Conservation (phyloP, 2,888 invertebrate species). For the Ceratothoa steindachneri region DNA sequence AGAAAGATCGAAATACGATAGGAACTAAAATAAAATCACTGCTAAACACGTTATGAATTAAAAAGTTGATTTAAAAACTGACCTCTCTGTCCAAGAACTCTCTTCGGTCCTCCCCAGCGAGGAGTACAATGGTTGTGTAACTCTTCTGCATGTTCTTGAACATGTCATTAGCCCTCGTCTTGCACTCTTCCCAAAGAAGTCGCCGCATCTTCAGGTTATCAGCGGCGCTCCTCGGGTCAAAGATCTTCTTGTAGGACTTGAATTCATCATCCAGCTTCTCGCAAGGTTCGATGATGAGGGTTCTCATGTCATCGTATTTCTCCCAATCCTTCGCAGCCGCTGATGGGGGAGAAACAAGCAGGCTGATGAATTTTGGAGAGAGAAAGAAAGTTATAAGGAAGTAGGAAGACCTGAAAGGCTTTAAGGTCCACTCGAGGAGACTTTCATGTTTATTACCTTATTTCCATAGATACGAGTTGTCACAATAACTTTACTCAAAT, state of each 20-base stretch:
- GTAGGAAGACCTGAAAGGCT: no score
- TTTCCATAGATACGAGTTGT: no score
- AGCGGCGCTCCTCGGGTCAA: constrained; percentile 29
- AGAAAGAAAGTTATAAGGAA: no score
- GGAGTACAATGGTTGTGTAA: constrained; percentile 34
- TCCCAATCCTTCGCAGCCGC: constrained; percentile 43
- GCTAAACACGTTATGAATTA: no score
- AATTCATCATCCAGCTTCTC: constrained; percentile 35
- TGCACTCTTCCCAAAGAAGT: constrained; percentile 30
- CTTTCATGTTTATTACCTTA: no score
- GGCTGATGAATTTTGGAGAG: no score
- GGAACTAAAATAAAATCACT: no score
- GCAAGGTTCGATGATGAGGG: constrained; percentile 31
- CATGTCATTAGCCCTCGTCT: constrained; percentile 31
- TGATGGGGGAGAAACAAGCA: neutral
- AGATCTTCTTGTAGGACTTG: constrained; percentile 37
- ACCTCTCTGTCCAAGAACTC: constrained; percentile 47
- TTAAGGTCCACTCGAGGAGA: no score
- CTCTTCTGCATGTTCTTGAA: constrained; percentile 30
- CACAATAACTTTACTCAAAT: no score
- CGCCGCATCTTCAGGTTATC: constrained; percentile 26
- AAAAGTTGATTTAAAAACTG: no score
- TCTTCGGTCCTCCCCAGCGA: constrained; percentile 46
- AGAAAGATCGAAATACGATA: no score
- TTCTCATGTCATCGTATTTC: constrained; percentile 37